Evolutionary conservation across 2,113 vertebrate species (phyloP).

Genomic region (Eubucco bourcierii): DNA sequence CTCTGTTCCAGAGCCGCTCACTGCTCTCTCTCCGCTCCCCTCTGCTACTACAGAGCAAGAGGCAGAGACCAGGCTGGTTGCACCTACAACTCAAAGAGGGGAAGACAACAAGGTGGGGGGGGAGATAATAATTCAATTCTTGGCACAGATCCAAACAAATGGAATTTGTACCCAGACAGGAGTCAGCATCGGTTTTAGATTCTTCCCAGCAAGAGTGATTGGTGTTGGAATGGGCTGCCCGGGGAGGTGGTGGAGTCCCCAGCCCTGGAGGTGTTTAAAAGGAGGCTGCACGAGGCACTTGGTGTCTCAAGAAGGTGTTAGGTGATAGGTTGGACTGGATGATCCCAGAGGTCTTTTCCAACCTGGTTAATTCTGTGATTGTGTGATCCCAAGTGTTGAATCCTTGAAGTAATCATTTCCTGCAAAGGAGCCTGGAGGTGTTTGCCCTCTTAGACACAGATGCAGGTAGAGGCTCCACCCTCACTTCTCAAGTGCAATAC

Average conservation of each 20-base stretch:
- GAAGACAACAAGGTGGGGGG: background rate
- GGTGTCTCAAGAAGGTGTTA: no score
- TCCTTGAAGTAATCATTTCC: background rate
- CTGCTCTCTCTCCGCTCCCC: background rate
- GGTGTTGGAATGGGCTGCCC: no score
- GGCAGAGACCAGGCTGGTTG: background rate
- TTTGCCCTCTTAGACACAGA: background rate
- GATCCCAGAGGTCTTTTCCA: no score
- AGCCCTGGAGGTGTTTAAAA: no score
- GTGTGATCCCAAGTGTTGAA: no score
- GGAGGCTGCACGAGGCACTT: no score
- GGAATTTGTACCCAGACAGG: background rate
- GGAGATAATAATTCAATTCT: background rate
- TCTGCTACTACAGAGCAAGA: fast-evolving
- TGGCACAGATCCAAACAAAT: background rate
- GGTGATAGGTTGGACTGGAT: no score
- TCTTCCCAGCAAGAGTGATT: no score
- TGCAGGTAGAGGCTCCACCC: background rate
- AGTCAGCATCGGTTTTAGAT: fast-evolving
- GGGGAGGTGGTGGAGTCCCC: no score
- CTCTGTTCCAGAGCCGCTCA: background rate
- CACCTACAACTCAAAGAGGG: background rate
- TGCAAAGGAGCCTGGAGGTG: background rate
- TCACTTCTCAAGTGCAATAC: background rate
- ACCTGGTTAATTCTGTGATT: no score